Base-by-base conservation (phyloP, 2,113 vertebrate genomes). In the Ovis canadensis region DNA sequence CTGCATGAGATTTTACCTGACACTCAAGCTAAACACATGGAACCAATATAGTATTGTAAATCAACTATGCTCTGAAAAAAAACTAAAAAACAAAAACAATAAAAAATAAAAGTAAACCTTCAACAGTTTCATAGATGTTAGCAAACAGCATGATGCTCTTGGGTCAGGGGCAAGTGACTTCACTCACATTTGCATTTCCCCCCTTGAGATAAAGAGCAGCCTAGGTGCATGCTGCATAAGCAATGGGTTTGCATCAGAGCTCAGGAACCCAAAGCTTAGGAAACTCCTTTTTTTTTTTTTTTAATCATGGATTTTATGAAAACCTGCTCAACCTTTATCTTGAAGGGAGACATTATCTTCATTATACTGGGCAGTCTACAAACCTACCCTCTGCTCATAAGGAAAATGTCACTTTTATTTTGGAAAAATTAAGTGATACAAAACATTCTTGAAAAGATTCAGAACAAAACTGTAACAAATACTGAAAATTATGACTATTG, bases 181-280 rank as follows among this genome's bases (percentile, higher is more conserved):
- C 23, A 6, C 17, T 11, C 54, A 2, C 19, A 7, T 78, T 84
- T 45, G 19, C 16, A 5, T 27, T 54, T 25, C 77, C 71, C 12
- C 12, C 62, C 43, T 36, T 27, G 45, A 19, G 64, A 85, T 23
- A 1, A 2, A 12, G 14, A 36, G 12, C 5, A 16, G 27, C 15
- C 11, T 3, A 5, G 45, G 25, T 7, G 14, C 6, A 15, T 23
- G 12, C 29, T 40, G n/a, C 17, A 2, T 8, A 40, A 3, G 11
- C 23, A 45, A 0, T 7, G 17, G 3, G 15, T 43, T 64, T 89
- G 21, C 16, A 40, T 36, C 48, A 12, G 1, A 54, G 52, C 5
- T 6, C 2, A 84, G 52, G 19, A 95, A 8, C 2, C 4, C 1
- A 7, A 33, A 74, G 48, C 31, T 88, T 15, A 52, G 57, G 7